Base-by-base conservation (phyloP, 2,113 vertebrate genomes). In the Elephantulus edwardii region DNA sequence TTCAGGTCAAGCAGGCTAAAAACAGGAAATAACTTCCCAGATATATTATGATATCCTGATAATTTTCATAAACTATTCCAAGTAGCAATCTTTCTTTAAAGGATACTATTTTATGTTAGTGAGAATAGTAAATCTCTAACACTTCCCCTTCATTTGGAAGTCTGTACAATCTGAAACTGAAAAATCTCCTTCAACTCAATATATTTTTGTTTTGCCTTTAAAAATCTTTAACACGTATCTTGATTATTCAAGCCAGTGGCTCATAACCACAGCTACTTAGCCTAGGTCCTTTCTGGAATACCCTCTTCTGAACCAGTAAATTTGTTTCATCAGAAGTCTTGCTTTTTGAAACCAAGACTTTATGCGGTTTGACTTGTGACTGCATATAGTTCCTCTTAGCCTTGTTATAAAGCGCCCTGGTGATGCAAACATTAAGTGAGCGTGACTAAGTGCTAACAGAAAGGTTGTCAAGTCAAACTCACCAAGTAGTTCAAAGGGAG, bases 21-120 rank as follows among this genome's bases (percentile, higher is more conserved):
- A 94, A 80, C 82, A 93, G 87, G 89, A 95, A 95, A 75, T 83
- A 64, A 64, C 56, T 56, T 89, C 44, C 16, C 68, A 70, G 68
- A 74, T 94, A 89, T 82, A 82, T 54, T 50, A 46, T 14, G 44
- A 48, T 75, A 54, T 46, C 44, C 62, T 20, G 42, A 85, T 85
- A 76, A 64, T 88, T 90, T 95, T 74, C n/a, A 86, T n/a, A 44
- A 94, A 72, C 46, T 60, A 12, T 80, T 94, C 26, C 52, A 88
- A 58, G 76, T 54, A 38, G 86, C 74, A 46, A 2, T 83, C 28
- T 80, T 93, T 72, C 54, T 80, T 86, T 86, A 56, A 72, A 86
- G 19, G 52, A 68, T 8, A 74, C 42, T 84, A 10, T 72, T 3
- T 72, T 42, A 46, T 30, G 58, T 66, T 33, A 76, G 17, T 38